These are phyloP conservation scores for Aphidius colemani DNA, from an alignment of 2,888 invertebrate genomes.

Conservation along the genomic window DNA sequence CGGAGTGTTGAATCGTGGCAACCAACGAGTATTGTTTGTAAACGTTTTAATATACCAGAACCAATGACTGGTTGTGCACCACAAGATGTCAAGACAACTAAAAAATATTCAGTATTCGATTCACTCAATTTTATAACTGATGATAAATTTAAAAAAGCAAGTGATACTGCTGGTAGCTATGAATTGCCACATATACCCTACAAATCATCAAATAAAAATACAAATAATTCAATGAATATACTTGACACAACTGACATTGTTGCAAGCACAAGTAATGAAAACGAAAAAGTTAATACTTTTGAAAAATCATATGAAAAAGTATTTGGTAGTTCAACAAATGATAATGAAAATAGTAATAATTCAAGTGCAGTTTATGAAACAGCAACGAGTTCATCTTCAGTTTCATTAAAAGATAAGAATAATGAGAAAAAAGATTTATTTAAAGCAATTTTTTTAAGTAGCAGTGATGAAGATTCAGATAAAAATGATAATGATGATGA, in stretches of 20 bases:
- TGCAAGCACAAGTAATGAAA: conserved; percentile 22
- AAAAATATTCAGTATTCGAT: conserved; percentile 77
- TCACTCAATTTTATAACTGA: conserved; percentile 66
- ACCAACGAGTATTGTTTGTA: conserved; percentile 82
- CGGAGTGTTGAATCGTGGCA: conserved; percentile 75
- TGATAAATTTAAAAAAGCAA: conserved; percentile 42
- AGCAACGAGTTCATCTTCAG: background rate
- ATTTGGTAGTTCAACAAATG: conserved; percentile 38
- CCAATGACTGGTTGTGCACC: conserved; percentile 67
- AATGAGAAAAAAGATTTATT: conserved; percentile 74
- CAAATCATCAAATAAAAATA: background rate
- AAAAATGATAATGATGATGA: conserved; percentile 58
- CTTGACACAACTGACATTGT: conserved; percentile 29
- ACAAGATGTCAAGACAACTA: conserved; percentile 65
- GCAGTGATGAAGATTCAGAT: conserved; percentile 69
- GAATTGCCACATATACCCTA: conserved; percentile 25
- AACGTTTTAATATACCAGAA: conserved; percentile 92
- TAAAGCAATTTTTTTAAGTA: conserved; percentile 85
- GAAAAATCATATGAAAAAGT: conserved; percentile 49
- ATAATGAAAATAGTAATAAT: conserved; percentile 9
- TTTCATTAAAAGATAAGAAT: conserved; percentile 19
- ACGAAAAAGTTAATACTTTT: conserved; percentile 43
- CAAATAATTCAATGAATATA: conserved; percentile 10
- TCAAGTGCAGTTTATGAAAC: conserved; percentile 11
- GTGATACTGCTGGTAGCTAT: conserved; percentile 31